Percentiles rank a stretch among this genome's conserved stretches.
Evolutionary conservation across 2,113 vertebrate genomes (phyloP).

Genomic region (Catharus bicknelli): DNA sequence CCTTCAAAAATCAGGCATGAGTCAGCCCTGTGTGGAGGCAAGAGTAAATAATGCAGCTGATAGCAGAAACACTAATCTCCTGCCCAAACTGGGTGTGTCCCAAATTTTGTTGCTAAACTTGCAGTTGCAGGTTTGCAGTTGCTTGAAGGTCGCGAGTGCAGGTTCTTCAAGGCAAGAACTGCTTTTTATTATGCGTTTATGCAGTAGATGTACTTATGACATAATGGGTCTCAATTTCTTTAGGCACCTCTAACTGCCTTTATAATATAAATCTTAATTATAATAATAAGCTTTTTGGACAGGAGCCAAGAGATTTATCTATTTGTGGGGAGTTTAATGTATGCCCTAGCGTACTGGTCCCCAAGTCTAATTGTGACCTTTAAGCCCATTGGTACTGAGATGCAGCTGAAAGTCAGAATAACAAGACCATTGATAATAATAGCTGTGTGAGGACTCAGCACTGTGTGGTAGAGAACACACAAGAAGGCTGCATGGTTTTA

Average conservation of each 20-base stretch:
- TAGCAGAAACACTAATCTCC: background rate
- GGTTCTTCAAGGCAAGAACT: background rate
- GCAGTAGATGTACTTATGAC: background rate
- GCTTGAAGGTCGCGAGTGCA: rapidly evolving
- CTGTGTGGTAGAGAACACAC: background rate
- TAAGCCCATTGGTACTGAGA: background rate
- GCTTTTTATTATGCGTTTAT: background rate
- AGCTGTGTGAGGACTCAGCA: rapidly evolving
- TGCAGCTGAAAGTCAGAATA: constrained; percentile 9
- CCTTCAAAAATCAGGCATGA: background rate
- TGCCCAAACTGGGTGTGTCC: background rate
- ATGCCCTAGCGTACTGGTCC: background rate
- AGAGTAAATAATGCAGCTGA: background rate
- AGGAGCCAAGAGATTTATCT: background rate
- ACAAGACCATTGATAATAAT: background rate
- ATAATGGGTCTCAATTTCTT: background rate
- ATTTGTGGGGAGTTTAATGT: background rate
- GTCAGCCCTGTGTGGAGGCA: background rate
- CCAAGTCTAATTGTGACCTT: background rate
- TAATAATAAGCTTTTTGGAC: background rate
- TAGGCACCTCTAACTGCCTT: background rate
- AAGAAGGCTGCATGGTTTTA: background rate
- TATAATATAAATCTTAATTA: constrained; percentile 8
- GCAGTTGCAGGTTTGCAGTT: background rate
- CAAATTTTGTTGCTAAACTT: background rate